Evolutionary conservation across 2,797 vertebrate species (phyloP).

Genomic region (Malacoraja senta): DNA sequence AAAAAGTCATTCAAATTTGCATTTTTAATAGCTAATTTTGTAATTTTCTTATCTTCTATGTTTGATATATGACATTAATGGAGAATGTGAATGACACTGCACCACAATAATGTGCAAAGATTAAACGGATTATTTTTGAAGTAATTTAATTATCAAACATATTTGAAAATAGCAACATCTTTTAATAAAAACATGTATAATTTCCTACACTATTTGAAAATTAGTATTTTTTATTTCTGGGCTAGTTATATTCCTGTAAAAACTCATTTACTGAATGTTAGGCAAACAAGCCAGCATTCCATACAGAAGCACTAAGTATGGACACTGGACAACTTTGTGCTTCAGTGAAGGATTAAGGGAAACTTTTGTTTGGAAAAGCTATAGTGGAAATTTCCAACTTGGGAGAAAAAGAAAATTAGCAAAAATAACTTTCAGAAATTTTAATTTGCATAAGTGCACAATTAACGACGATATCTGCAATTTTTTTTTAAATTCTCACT

Average conservation of each 20-base stretch:
- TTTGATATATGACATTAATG: not conserved
- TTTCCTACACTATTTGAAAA: not conserved
- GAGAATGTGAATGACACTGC: not conserved
- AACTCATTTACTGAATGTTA: not conserved
- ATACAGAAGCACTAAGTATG: not conserved
- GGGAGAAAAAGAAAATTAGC: not conserved
- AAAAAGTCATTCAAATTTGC: not conserved
- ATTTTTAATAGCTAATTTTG: not conserved
- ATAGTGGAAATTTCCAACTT: not conserved
- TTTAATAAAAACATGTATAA: not conserved
- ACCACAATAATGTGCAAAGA: not conserved
- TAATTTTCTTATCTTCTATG: not conserved
- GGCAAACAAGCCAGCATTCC: not conserved
- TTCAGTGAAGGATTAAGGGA: not conserved
- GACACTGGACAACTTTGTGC: not conserved
- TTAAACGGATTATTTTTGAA: not conserved
- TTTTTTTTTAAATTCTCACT: not conserved
- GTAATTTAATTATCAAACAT: not conserved
- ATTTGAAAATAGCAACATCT: not conserved
- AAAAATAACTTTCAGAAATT: not conserved
- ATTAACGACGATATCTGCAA: not conserved
- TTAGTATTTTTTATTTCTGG: not conserved
- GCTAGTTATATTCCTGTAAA: not conserved
- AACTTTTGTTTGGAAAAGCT: no score
- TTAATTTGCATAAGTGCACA: not conserved